These are phyloP conservation scores for Entelurus aequoreus DNA, from an alignment of 2,113 vertebrate genomes.

Conservation along the genomic window DNA sequence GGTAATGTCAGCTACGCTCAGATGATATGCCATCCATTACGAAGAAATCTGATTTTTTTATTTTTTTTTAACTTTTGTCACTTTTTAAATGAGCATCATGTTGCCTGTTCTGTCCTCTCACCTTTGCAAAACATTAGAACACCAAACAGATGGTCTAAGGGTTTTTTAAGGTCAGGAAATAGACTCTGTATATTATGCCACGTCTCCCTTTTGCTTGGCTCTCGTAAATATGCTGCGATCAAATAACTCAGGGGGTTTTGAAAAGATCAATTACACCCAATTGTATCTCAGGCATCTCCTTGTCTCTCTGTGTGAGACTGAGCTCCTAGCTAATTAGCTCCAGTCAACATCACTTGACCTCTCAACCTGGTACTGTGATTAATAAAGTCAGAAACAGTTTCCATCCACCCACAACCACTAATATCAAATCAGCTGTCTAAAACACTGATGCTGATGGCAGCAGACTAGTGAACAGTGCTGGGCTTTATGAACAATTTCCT, in stretches of 20 bases:
- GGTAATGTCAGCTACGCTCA: no score
- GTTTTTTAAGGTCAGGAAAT: conserved; percentile 22
- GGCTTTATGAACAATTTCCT: no score
- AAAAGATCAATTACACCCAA: conserved; percentile 9
- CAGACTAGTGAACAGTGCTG: no score
- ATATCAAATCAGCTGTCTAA: conserved; percentile 34
- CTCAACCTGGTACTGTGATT: conserved; percentile 13
- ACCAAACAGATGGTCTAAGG: conserved; percentile 29
- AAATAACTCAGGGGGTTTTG: not conserved
- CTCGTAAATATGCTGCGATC: not conserved
- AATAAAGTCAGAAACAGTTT: conserved; percentile 25
- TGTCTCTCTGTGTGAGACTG: conserved; percentile 7
- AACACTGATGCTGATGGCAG: not conserved
- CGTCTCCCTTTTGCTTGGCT: not conserved
- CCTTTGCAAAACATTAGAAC: conserved; percentile 8
- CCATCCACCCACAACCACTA: conserved; percentile 12
- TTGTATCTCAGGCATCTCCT: not conserved
- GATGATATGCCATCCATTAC: not conserved
- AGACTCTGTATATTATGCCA: not conserved
- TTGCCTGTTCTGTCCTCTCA: not conserved
- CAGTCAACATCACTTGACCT: conserved; percentile 35
- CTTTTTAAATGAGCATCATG: no score
- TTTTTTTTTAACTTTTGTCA: no score
- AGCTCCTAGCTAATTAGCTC: conserved; percentile 32
- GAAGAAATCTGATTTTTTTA: not conserved